These are phyloP conservation scores for Abscondita cerata DNA, from an alignment of 2,888 invertebrate genomes.

Conservation along the genomic window DNA sequence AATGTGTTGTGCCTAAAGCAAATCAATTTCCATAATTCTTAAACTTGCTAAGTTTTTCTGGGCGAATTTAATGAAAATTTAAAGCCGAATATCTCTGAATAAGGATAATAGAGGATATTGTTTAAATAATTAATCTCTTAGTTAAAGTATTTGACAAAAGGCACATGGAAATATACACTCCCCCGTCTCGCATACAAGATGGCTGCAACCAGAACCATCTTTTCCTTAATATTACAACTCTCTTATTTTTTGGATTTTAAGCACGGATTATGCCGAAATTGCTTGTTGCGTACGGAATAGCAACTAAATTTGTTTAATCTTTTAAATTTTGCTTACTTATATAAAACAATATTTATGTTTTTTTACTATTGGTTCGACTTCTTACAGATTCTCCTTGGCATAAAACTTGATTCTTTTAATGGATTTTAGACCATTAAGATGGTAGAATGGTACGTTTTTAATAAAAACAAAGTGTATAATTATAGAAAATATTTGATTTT, in stretches of 20 bases:
- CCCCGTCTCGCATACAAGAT: slow-evolving; percentile 60
- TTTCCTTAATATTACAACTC: slow-evolving; percentile 35
- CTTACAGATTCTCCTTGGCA: slow-evolving; percentile 23
- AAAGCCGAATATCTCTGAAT: slow-evolving; percentile 2
- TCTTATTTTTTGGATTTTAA: slow-evolving; percentile 1
- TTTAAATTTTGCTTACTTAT: background rate
- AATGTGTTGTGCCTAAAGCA: slow-evolving; percentile 60
- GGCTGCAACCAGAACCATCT: slow-evolving; percentile 59
- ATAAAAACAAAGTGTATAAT: slow-evolving; percentile 1
- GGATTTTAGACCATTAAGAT: slow-evolving; percentile 25
- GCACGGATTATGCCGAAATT: background rate
- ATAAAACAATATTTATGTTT: slow-evolving; percentile 1
- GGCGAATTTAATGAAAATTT: background rate
- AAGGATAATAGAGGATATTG: slow-evolving; percentile 23
- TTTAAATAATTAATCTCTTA: slow-evolving; percentile 4
- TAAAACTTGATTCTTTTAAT: slow-evolving; percentile 20
- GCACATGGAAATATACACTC: slow-evolving; percentile 60
- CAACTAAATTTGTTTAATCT: background rate
- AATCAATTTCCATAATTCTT: slow-evolving; percentile 54
- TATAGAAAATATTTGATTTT: slow-evolving; percentile 22
- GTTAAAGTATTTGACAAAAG: slow-evolving; percentile 52
- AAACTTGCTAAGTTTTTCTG: slow-evolving; percentile 8
- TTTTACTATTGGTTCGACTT: slow-evolving; percentile 1
- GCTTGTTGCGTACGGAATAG: background rate
- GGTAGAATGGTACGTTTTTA: slow-evolving; percentile 27